Evolutionary conservation across 2,113 vertebrate species (phyloP).

Genomic region (Pachyramphus minor): DNA sequence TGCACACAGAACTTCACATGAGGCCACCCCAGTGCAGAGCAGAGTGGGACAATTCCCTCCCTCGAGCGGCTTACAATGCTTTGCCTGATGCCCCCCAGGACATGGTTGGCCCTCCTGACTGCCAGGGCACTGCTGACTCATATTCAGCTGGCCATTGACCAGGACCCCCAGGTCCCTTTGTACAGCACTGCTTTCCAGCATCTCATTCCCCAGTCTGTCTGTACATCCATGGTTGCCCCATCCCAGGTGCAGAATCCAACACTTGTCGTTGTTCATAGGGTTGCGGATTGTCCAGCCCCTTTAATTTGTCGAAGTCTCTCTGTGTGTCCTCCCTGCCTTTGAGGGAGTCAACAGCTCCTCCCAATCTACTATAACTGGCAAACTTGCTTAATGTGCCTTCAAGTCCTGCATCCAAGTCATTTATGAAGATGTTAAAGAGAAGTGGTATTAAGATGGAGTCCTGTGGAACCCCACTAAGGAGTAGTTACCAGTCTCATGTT

Average conservation of each 20-base stretch:
- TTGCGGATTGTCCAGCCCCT: background rate
- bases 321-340: background rate
- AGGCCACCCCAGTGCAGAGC: accelerated
- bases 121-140: background rate
- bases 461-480: background rate
- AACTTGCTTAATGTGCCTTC: background rate
- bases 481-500: background rate
- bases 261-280: background rate
- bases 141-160: accelerated
- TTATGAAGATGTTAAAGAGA: background rate
- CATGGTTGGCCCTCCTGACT: accelerated
- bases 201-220: background rate
- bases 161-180: background rate
- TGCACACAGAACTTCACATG: accelerated
- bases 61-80: accelerated
- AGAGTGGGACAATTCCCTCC: background rate
- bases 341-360: background rate
- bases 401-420: background rate
- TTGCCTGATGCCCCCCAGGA: background rate
- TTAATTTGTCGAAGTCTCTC: background rate
- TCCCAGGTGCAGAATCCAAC: background rate
- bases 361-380: background rate
- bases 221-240: background rate
- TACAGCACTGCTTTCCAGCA: accelerated
- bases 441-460: background rate